Base-by-base conservation (phyloP, 1,140 invertebrate species). In the Drosophila repletoides region DNA sequence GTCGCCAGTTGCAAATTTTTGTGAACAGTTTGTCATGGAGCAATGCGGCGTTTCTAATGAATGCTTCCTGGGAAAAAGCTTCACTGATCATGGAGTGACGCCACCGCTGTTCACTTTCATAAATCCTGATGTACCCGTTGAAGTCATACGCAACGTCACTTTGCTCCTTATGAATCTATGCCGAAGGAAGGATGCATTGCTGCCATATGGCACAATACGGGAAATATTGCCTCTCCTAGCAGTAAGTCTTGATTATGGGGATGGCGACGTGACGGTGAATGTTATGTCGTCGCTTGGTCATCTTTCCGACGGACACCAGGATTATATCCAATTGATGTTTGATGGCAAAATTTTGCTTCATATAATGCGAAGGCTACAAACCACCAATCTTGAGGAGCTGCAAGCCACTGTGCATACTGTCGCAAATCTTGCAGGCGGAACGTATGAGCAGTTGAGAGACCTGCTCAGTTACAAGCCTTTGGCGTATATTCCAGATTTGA, bases 261-360 rank as follows among this genome's bases (percentile, higher is more conserved):
- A 99, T 92, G 95, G 95, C 40, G 99, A 98, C 93, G 98, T 99
- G 88, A 92, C 99, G 80, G 97, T 99, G 43, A 98, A 99, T 90
- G 99, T 98, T 41, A 97, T 99, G 29, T 99, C 98, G 99, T 98
- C 98, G 19, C 93, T 99, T 63, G 99, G 98, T 86, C 99, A 99
- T 92, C 91, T 99, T 75, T 99, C 98, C 38, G 98, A 99, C 89
- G 97, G 97, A 59, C 98, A 98, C 14, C 99, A 99, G 90, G 97
- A 98, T 67, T 98, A 99, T 91, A 99, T 99, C 86, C 98, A 99
- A 91, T 96, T 99, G 95, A 98, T 99, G 0, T 98, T 99, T 70
- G 98, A 99, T 76, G 97, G 96, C 69, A 96, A 95, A 34, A 96
- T 99, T 34, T 97, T 99, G 40, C 97, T 97, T 21, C 95, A 95